A percentile compares a stretch with the other conserved stretches of the same genome.
Evolutionary conservation across 2,113 vertebrate species (phyloP).

Genomic region (Pollachius pollachius): DNA sequence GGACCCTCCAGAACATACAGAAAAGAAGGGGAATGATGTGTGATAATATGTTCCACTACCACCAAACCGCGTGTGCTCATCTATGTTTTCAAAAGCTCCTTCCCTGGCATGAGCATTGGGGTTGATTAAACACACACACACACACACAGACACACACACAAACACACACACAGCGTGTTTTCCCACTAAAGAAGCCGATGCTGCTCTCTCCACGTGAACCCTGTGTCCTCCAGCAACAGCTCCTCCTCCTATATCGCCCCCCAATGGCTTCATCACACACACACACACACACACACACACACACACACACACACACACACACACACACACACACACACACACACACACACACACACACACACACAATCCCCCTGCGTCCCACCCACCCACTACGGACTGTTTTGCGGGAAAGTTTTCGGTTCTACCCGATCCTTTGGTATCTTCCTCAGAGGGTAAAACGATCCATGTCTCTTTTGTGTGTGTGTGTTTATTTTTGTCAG

Average conservation of each 20-base stretch:
- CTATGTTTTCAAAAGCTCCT: too few species aligned
- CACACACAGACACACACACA: too few species aligned
- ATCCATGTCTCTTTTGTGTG: slow-evolving; percentile 43
- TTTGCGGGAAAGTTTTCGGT: slow-evolving; percentile 59
- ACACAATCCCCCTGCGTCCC: slow-evolving; percentile 14
- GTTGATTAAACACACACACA: too few species aligned
- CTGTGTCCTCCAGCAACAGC: background rate
- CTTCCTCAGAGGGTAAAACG: slow-evolving; percentile 72
- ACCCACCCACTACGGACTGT: slow-evolving; percentile 48
- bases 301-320: slow-evolving; percentile 31
- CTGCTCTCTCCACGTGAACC: background rate
- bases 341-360: background rate
- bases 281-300: slow-evolving; percentile 6
- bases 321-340: background rate
- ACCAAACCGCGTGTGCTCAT: too few species aligned
- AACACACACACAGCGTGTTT: too few species aligned
- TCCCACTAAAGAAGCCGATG: background rate
- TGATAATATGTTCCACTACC: too few species aligned
- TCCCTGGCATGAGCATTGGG: too few species aligned
- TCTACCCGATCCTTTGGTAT: slow-evolving; percentile 48
- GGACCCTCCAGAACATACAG: too few species aligned
- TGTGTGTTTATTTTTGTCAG: slow-evolving; percentile 38
- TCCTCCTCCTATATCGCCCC: background rate
- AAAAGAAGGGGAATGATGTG: too few species aligned
- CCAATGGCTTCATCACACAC: background rate